Evolutionary conservation across 2,113 vertebrate genomes (phyloP).

Genomic region (Mus pahari): DNA sequence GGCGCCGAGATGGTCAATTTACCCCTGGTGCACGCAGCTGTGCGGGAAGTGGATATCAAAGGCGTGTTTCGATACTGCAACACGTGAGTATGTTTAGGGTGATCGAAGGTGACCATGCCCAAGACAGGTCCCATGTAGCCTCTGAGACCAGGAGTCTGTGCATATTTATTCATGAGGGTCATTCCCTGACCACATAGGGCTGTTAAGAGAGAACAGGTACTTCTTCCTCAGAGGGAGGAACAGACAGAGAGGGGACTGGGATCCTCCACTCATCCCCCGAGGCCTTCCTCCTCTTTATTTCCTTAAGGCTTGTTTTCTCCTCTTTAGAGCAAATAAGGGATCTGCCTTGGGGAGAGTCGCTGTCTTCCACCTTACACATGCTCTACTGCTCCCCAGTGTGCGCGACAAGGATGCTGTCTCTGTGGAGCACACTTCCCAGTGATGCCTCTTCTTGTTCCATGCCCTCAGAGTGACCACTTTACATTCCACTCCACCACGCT

Average conservation of each 20-base stretch:
- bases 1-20: conserved; percentile 90
- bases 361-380: background rate
- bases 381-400: background rate
- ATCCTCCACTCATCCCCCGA: background rate
- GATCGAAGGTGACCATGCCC: background rate
- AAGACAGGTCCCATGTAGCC: background rate
- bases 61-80: conserved; percentile 98
- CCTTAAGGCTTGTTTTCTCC: background rate
- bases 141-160: background rate
- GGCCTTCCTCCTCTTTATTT: background rate
- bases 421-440: background rate
- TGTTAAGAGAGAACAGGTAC: background rate
- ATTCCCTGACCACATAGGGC: conserved; percentile 35
- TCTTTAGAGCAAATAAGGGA: background rate
- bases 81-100: conserved; percentile 89
- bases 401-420: background rate
- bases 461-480: background rate
- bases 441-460: background rate
- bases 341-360: background rate
- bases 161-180: conserved; percentile 37
- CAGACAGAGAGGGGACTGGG: background rate
- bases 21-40: conserved; percentile 90
- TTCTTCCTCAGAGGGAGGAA: background rate
- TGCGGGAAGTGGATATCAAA: conserved; percentile 95
- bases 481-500: background rate